Base-by-base conservation (phyloP, 2,113 vertebrate genomes). In the Dermatemys mawii region DNA sequence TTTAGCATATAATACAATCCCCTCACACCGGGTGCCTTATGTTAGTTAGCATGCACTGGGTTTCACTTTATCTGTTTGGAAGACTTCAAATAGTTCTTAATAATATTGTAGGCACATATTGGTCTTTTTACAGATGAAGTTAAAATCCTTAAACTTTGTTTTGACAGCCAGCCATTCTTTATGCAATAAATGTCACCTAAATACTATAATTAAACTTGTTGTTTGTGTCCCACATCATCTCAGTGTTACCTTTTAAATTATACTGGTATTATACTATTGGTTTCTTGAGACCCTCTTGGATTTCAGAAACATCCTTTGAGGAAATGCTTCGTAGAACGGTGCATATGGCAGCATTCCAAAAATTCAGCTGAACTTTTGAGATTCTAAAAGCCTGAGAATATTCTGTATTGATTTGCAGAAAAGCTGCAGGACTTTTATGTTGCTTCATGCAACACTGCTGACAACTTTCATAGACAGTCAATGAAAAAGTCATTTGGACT, bases 121-220 rank as follows among this genome's bases (percentile, higher is more conserved):
- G 83, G 21, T 81, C 51, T 11, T 96, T 95, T 75, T 38, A 81
- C 32, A 86, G 92, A 38, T 83, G 35, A 95, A 94, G 78, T 21
- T 4, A 94, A 96, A 97, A 94, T 92, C 27, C 83, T 89, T 93
- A 86, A 48, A 49, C 44, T 95, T 97, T 94, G 44, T 89, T 97
- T 90, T 86, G 44, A 81, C 48, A 84, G 27, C 48, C 50, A 83
- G 6, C 10, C 51, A 89, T 84, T 80, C 38, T 88, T 32, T 81
- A 24, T 26, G 38, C 80, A 94, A 89, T 93, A 81, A 87, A 91
- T 5, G 50, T 91, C 67, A n/a, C 46, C 35, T 92, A 94, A 97
- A 89, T 90, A 88, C 53, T 85, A 57, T 89, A 93, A 96, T 96
- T 92, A 91, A 86, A 35, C 27, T 26, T 87, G 88, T 93, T 92